These are phyloP conservation scores for Indicator indicator DNA, from an alignment of 2,113 vertebrate genomes.

Conservation along the genomic window DNA sequence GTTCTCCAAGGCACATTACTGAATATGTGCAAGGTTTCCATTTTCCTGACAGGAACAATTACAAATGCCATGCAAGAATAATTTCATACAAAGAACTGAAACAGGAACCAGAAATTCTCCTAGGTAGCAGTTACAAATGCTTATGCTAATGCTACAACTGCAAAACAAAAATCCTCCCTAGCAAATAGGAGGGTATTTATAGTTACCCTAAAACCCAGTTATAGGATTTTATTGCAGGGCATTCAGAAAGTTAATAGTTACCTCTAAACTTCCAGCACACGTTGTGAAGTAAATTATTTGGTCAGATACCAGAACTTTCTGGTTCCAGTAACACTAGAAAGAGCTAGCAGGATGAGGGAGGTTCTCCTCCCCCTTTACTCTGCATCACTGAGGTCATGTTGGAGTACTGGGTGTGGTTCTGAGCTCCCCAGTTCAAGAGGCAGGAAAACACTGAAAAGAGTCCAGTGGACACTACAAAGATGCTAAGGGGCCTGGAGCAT, in stretches of 20 bases:
- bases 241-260: neutral
- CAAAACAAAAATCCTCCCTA: neutral
- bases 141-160: constrained; percentile 48
- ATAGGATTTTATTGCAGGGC: neutral
- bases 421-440: too few relatives aligned
- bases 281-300: neutral
- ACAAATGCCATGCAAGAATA: constrained; percentile 76
- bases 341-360: neutral
- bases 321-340: neutral
- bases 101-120: constrained; percentile 51
- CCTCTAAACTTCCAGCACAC: neutral
- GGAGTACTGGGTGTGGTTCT: too few relatives aligned
- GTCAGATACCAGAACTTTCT: neutral
- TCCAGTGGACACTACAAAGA: too few relatives aligned
- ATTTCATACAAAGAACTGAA: constrained; percentile 61
- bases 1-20: constrained; percentile 71
- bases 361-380: too few relatives aligned
- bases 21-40: constrained; percentile 73
- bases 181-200: neutral
- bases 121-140: constrained; percentile 48
- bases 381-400: too few relatives aligned
- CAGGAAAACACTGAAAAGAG: too few relatives aligned
- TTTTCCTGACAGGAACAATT: constrained; percentile 82
- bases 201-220: neutral
- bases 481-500: too few relatives aligned